Evolutionary conservation across 1,140 invertebrate genomes (phyloP).

Genomic region (Sinella curviseta): DNA sequence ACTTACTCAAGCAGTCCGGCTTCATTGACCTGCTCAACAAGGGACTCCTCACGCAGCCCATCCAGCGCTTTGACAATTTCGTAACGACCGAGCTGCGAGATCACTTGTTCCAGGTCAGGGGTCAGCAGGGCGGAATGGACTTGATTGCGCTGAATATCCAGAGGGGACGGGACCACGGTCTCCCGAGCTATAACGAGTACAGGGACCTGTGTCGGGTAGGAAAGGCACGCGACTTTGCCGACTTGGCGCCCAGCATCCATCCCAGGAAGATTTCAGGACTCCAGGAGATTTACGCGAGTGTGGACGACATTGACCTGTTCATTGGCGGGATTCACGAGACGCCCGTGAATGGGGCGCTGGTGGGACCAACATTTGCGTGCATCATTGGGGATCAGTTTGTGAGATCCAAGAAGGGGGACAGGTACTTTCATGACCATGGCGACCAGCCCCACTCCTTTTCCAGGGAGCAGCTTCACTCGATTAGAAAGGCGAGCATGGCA

Average conservation of each 20-base stretch:
- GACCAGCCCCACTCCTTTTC: slow-evolving; percentile 59
- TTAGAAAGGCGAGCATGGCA: slow-evolving; percentile 60
- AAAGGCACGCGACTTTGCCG: slow-evolving; percentile 38
- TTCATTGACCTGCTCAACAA: slow-evolving; percentile 41
- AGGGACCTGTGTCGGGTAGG: slow-evolving; percentile 60
- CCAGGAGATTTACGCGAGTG: slow-evolving; percentile 51
- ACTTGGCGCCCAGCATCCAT: slow-evolving; percentile 37
- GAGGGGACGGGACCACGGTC: slow-evolving; percentile 58
- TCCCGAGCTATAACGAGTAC: slow-evolving; percentile 57
- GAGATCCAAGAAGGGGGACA: slow-evolving; percentile 57
- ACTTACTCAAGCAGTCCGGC: slow-evolving; percentile 38
- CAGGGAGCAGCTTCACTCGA: slow-evolving; percentile 61
- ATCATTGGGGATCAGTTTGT: slow-evolving; percentile 61
- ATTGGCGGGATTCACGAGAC: slow-evolving; percentile 59
- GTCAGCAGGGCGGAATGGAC: slow-evolving; percentile 67
- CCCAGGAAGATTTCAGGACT: slow-evolving; percentile 50
- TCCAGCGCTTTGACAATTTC: slow-evolving; percentile 45
- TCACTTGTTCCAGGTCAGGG: slow-evolving; percentile 36
- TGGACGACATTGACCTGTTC: slow-evolving; percentile 64
- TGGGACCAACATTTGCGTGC: slow-evolving; percentile 65
- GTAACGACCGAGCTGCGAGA: slow-evolving; percentile 46
- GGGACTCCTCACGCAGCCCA: slow-evolving; percentile 46
- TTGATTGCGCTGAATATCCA: slow-evolving; percentile 69
- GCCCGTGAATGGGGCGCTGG: slow-evolving; percentile 57
- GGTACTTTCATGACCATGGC: slow-evolving; percentile 62